Evolutionary conservation across 2,888 invertebrate genomes (phyloP), one percentile per base, ranked within the genome.

Genomic region (Sphecodes monilicornis): DNA sequence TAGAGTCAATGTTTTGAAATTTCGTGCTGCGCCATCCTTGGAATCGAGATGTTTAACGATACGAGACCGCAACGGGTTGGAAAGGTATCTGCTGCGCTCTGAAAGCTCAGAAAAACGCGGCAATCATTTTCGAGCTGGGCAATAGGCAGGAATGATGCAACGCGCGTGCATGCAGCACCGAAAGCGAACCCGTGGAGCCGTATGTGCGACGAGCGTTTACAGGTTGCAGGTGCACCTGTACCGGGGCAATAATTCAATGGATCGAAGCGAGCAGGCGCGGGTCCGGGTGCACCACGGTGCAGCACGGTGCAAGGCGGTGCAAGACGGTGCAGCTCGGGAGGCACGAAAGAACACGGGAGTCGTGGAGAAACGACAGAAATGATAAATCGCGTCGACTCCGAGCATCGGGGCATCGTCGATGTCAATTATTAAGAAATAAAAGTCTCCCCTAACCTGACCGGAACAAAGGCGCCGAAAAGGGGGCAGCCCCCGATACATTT

Each of bases 161-260:
- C 32, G 75, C 83, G 64, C 16, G 50, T n/a, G 43, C 76, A 50
- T 78, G 76, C 72, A 64, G 74, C 50, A 71, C 68, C 50, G 78
- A 57, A 54, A 76, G 79, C 76, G 76, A 73, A 73, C 36, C 46
- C 69, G 60, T 29, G 80, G 68, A 81, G 75, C 70, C 82, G 78
- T 50, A 10, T 75, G 72, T 70, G 81, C 80, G 75, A 80, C 32
- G 80, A 80, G 50, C 68, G 79, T 72, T 75, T 70, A 16, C 80
- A 80, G 72, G 88, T 74, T 83, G 81, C 85, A 84, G 84, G 79
- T 87, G 88, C 87, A 89, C 85, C 89, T 88, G 88, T 87, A 85
- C 80, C 80, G 85, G n/a, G 77, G 87, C 73, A 86, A 89, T 90
- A 89, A 90, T 89, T 90, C 85, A 90, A 86, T 80, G 82, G 60